A percentile compares a stretch with the other conserved stretches of the same genome.
These are phyloP conservation scores for Leguminivora glycinivorella DNA, from an alignment of 1,140 invertebrate species.

Conservation along the genomic window DNA sequence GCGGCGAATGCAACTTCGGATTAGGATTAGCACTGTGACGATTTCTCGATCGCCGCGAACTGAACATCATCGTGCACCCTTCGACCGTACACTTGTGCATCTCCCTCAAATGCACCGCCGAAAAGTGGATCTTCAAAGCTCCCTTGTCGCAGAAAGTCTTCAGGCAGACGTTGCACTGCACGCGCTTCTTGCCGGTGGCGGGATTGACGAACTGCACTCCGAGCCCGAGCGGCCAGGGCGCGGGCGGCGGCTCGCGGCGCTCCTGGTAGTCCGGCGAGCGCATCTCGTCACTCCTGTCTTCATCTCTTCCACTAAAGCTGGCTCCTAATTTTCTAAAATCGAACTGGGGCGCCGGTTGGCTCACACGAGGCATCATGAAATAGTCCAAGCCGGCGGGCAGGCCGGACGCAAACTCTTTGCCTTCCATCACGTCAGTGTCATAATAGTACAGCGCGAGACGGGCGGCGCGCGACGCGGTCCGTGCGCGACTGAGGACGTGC, in stretches of 20 bases:
- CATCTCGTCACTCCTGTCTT: slow-evolving; percentile 63
- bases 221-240: slow-evolving; percentile 87
- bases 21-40: slow-evolving; percentile 97
- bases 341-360: slow-evolving; percentile 70
- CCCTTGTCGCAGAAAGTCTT: slow-evolving; percentile 99
- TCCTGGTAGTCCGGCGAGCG: slow-evolving; percentile 66
- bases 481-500: slow-evolving; percentile 76
- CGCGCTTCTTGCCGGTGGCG: slow-evolving; percentile 95
- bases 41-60: slow-evolving; percentile 86
- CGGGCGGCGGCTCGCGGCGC: slow-evolving; percentile 63
- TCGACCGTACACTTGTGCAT: slow-evolving; percentile 89
- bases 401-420: slow-evolving; percentile 70
- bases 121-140: slow-evolving; percentile 99
- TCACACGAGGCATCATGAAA: slow-evolving; percentile 75
- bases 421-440: slow-evolving; percentile 74
- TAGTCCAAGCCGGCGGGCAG: slow-evolving; percentile 74
- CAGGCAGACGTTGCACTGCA: slow-evolving; percentile 98
- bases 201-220: slow-evolving; percentile 95
- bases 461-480: slow-evolving; percentile 73
- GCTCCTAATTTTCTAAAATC: slow-evolving; percentile 78
- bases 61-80: slow-evolving; percentile 91
- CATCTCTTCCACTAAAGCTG: slow-evolving; percentile 72
- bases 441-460: slow-evolving; percentile 60
- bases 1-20: slow-evolving; percentile 98
- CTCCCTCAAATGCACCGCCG: slow-evolving; percentile 92